Conservation (phyloP, 2,113 vertebrate genomes). For the Scytalopus superciliaris region DNA sequence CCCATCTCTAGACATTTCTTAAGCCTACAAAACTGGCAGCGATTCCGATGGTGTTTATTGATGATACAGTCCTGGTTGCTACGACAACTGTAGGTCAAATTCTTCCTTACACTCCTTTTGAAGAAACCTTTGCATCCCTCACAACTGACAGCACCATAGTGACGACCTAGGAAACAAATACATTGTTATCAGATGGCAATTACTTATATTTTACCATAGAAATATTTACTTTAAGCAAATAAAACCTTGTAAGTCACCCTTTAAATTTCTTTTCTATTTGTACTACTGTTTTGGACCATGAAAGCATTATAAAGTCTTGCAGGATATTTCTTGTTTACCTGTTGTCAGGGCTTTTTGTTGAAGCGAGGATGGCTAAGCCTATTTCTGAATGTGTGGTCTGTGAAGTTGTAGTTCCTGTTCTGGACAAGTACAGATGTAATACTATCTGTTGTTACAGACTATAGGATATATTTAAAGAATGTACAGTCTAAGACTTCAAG, state of each 20-base stretch:
- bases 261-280: background rate
- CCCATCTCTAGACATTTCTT: constrained; percentile 98
- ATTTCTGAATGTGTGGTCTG: background rate
- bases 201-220: background rate
- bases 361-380: background rate
- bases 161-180: constrained; percentile 82
- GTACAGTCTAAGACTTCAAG: background rate
- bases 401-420: background rate
- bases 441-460: background rate
- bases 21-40: constrained; percentile 96
- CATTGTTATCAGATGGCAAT: background rate
- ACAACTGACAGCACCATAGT: constrained; percentile 98
- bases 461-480: background rate
- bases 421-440: background rate
- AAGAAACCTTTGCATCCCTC: constrained; percentile 99
- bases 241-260: background rate
- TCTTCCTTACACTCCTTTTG: constrained; percentile 97
- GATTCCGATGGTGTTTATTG: constrained; percentile 98
- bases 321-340: background rate
- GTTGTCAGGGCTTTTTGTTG: background rate
- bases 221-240: background rate
- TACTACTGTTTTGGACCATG: background rate
- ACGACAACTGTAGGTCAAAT: constrained; percentile 95
- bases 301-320: background rate
- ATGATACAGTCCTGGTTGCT: constrained; percentile 97